Base-by-base conservation (phyloP, 2,888 invertebrate species). In the Oxytorus armatus region DNA sequence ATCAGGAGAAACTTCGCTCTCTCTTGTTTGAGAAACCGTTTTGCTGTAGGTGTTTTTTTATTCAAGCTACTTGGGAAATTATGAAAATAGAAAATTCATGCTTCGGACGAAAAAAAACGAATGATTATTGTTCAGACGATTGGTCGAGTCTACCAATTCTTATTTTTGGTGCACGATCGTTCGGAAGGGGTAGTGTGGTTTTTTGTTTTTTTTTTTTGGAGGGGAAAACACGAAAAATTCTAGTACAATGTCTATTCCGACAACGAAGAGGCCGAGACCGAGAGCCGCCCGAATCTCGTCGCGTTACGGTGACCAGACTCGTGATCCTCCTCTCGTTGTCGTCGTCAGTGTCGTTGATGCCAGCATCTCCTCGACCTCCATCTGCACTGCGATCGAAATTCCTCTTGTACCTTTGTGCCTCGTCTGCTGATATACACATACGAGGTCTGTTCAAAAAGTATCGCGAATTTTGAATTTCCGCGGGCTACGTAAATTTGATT, bases 221-320 rank as follows among this genome's bases (percentile, higher is more conserved):
- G n/a, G n/a, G 8, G 21, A 18, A 16, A 16, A 7, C 8, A 1
- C 7, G 21, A 16, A 21, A 47, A n/a, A 3, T 47, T n/a, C n/a
- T n/a, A n/a, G n/a, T n/a, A n/a, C 23, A 16, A 44, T 57, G 23
- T 59, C 51, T 29, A 51, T 33, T 44, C 70, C 18, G 65, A 63
- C 65, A 57, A 53, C 42, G 42, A 53, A 42, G 59, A 66, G 72
- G 44, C 33, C 72, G 44, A 74, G 55, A 25, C 55, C 53, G 29
- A 55, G n/a, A 42, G 68, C 69, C 65, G 70, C 59, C 75, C 65
- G 51, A 79, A 75, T 75, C 79, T 70, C 69, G 65, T 79, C 5
- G 63, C 65, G 70, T 79, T 79, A 74, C 79, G 49, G 65, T 47
- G 49, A 14, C 59, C 49, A 16, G 51, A 33, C 33, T 61, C 66